Base-by-base conservation (phyloP, 1,140 invertebrate genomes). In the Hyles vespertilio region DNA sequence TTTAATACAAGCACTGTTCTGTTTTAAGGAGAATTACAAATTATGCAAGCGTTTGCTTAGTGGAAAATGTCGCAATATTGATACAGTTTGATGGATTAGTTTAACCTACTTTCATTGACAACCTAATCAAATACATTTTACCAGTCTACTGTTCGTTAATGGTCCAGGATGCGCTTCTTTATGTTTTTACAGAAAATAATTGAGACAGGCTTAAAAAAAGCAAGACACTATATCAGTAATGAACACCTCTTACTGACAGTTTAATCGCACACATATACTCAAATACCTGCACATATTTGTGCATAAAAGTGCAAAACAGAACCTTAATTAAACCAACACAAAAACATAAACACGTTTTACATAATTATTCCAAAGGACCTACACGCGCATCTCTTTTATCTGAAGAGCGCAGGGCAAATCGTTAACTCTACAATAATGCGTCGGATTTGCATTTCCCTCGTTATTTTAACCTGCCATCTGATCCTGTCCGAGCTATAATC, bases 401-500 rank as follows among this genome's bases (percentile, higher is more conserved):
- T 58, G 32, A 48, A 65, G 55, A 60, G 55, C 51, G 53, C 58
- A 58, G 54, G 51, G 56, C 55, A 58, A 56, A 65, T 65, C 58
- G 53, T 65, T 65, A 65, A 59, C 57, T 44, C 44, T 49, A 64
- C 56, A 51, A 64, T 54, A 57, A 60, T 56, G 43, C 36, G 49
- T 53, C 49, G 11, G 45, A 73, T 76, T 70, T 69, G 67, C 72
- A 74, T 79, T 66, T 68, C 63, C 59, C 70, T 79, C 75, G 69
- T 83, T 79, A 78, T 79, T 75, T 70, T 77, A 79, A 76, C 65
- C 59, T 22, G 22, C 22, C 22, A 22, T 22, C 22, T 61, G 65
- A 70, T 68, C 67, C 63, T 58, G 51, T 65, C 67, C 63, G 61
- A 77, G 67, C 69, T 74, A 61, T 72, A 74, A 81, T 72, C 74